These are phyloP conservation scores for Leptobrachium leishanense DNA, from an alignment of 2,113 vertebrate species.

Conservation along the genomic window DNA sequence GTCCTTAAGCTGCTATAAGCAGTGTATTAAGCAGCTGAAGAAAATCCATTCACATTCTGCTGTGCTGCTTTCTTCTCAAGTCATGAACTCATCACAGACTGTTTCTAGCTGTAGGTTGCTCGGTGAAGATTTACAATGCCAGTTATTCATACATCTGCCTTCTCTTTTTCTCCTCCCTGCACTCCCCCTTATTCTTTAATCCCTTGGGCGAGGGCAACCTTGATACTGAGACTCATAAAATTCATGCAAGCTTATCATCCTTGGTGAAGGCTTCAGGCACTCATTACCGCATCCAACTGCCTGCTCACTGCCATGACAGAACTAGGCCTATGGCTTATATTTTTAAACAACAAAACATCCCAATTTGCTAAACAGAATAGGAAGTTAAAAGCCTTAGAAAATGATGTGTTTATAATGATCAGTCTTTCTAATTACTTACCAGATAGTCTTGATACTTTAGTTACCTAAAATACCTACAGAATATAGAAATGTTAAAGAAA, in stretches of 20 bases:
- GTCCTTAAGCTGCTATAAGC: conserved; percentile 88
- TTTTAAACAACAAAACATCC: conserved; percentile 54
- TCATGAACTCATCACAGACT: conserved; percentile 85
- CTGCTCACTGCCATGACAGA: conserved; percentile 72
- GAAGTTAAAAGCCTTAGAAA: conserved; percentile 46
- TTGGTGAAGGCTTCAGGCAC: conserved; percentile 81
- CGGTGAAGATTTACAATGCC: conserved; percentile 90
- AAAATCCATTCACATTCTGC: conserved; percentile 84
- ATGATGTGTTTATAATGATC: conserved; percentile 44
- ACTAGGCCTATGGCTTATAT: conserved; percentile 70
- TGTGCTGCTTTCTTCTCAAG: conserved; percentile 81
- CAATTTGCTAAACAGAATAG: conserved; percentile 51
- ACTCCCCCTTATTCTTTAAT: conserved; percentile 76
- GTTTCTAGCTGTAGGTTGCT: conserved; percentile 85
- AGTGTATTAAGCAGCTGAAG: conserved; percentile 86
- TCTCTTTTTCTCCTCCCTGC: conserved; percentile 65
- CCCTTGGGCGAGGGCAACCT: conserved; percentile 81
- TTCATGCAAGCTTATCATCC: conserved; percentile 88
- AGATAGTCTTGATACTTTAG: conserved; percentile 19
- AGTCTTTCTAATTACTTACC: conserved; percentile 41
- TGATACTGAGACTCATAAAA: conserved; percentile 86
- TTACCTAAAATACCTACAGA: conserved; percentile 30
- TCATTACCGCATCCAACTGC: conserved; percentile 74
- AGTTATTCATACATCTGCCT: conserved; percentile 85
- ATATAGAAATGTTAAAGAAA: background rate